phyloP scores from a whole-genome alignment of 1,140 invertebrate genomes.

The Ephestia elutella region DNA sequence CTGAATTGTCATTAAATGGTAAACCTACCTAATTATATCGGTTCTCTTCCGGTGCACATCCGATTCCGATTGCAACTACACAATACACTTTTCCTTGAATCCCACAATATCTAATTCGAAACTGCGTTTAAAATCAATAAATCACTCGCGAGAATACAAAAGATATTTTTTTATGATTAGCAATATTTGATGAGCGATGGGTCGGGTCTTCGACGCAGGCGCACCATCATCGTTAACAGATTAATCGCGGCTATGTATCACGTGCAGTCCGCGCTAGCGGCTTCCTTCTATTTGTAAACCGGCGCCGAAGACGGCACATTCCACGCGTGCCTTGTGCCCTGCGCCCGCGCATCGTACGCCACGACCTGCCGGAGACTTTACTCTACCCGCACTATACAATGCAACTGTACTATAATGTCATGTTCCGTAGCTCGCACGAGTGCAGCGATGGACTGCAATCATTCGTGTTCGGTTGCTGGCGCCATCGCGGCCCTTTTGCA shows the following conservation, averaged over 20 bases:
- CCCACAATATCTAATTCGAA: neutral
- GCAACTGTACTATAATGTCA: conserved; percentile 22
- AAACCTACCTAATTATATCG: neutral
- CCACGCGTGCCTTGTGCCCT: conserved; percentile 61
- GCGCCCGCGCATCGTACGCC: conserved; percentile 30
- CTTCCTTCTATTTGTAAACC: conserved; percentile 73
- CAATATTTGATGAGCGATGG: conserved; percentile 36
- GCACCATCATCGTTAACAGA: conserved; percentile 58
- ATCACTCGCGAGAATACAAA: conserved; percentile 16
- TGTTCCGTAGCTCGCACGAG: conserved; percentile 20
- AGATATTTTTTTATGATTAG: neutral
- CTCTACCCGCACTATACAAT: conserved; percentile 34
- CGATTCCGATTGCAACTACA: conserved; percentile 3
- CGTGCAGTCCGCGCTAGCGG: conserved; percentile 63
- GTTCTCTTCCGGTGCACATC: too few relatives aligned
- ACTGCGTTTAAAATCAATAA: neutral
- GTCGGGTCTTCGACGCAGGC: conserved; percentile 34
- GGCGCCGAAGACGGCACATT: conserved; percentile 70
- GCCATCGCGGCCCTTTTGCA: conserved; percentile 9
- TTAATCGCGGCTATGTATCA: conserved; percentile 64
- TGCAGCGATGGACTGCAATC: conserved; percentile 38
- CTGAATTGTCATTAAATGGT: conserved; percentile 12
- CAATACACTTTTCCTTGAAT: conserved; percentile 12
- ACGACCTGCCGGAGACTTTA: conserved; percentile 21
- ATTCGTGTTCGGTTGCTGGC: conserved; percentile 18